Evolutionary conservation across 1,140 invertebrate genomes (phyloP).

Genomic region (Battus philenor): DNA sequence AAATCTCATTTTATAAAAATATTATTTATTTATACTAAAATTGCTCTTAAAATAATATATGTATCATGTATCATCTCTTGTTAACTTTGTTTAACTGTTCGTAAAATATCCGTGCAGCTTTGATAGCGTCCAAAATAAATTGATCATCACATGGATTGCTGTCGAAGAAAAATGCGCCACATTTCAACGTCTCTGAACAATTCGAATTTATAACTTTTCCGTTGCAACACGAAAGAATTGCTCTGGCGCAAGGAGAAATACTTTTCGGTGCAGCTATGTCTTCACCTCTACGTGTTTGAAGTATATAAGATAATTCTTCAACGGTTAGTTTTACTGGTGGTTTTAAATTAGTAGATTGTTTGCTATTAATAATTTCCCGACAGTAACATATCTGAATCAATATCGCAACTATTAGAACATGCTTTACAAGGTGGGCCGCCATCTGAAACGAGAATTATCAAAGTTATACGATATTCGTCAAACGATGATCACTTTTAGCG

Average conservation of each 20-base stretch:
- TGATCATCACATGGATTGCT: slow-evolving; percentile 60
- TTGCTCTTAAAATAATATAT: no score
- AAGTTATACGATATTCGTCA: no score
- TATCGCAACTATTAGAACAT: not conserved
- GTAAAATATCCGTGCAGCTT: slow-evolving; percentile 51
- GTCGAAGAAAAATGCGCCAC: slow-evolving; percentile 62
- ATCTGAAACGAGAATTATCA: not conserved
- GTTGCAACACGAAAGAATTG: slow-evolving; percentile 54
- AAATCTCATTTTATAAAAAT: no score
- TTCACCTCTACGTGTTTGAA: slow-evolving; percentile 34
- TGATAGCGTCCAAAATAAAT: slow-evolving; percentile 47
- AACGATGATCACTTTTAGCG: no score
- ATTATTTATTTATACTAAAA: no score
- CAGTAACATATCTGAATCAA: not conserved
- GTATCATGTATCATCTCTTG: no score
- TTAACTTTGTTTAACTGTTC: slow-evolving; percentile 41
- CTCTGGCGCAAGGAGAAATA: slow-evolving; percentile 54
- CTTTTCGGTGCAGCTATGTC: slow-evolving; percentile 24
- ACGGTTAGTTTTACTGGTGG: slow-evolving; percentile 25
- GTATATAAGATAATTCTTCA: slow-evolving; percentile 49
- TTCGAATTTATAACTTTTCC: slow-evolving; percentile 40
- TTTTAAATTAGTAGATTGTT: no score
- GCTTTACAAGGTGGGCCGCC: not conserved
- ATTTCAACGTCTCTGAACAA: slow-evolving; percentile 51
- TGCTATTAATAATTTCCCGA: not conserved